Conservation (phyloP, 2,888 invertebrate species). For the Malacosoma neustria region DNA sequence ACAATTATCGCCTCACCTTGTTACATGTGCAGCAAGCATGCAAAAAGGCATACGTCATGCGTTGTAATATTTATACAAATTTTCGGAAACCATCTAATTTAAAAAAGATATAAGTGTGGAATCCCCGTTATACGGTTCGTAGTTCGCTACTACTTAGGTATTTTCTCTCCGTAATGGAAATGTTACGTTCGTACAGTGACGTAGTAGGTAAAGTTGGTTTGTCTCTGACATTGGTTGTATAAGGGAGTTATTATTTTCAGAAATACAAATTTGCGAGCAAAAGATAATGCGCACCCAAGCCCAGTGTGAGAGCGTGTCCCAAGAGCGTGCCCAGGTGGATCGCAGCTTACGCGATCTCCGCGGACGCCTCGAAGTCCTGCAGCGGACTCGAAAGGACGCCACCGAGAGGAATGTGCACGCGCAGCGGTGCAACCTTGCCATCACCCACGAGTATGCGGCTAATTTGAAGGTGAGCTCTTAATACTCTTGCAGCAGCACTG, state of each 20-base stretch:
- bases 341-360: constrained; percentile 76
- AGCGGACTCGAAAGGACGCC: constrained; percentile 77
- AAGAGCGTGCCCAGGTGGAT: constrained; percentile 72
- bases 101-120: too few species aligned
- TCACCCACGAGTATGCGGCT: constrained; percentile 70
- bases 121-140: too few species aligned
- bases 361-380: constrained; percentile 74
- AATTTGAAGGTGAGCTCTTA: constrained; percentile 72
- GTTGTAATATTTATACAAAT: neutral
- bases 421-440: constrained; percentile 73
- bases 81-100: too few species aligned
- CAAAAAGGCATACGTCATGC: too few species aligned
- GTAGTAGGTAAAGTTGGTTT: too few species aligned
- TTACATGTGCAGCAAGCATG: too few species aligned
- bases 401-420: constrained; percentile 71
- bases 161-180: too few species aligned
- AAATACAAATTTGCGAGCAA: constrained; percentile 80
- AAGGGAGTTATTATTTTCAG: constrained; percentile 23
- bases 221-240: neutral
- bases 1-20: too few species aligned
- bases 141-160: too few species aligned
- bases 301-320: constrained; percentile 74
- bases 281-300: constrained; percentile 81
- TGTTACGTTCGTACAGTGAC: too few species aligned
- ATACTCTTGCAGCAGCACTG: too few species aligned